Base-by-base conservation (phyloP, 2,888 invertebrate genomes). In the Lymantria dispar region DNA sequence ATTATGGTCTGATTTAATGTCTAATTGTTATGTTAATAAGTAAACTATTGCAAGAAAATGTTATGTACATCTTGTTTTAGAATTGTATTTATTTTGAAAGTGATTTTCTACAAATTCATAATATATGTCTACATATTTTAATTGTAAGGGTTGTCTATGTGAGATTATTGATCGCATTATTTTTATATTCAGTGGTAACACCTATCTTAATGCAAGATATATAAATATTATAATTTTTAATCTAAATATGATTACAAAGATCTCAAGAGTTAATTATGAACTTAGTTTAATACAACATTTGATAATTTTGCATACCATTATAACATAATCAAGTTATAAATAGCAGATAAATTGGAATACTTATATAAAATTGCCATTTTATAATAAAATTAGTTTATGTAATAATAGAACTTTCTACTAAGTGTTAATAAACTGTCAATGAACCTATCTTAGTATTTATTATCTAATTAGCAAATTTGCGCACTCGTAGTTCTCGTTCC, bases 101-200 rank as follows among this genome's bases (percentile, higher is more conserved):
- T 39, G 15, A 43, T 12, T 44, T 56, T 48, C 46, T 45, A 46
- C 44, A 48, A 50, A 51, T 42, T 38, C 11, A 38, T 64, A 51
- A 49, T 59, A 66, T 68, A 68, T 56, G 62, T 41, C 53, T 69
- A 69, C 63, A 22, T 22, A 22, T 68, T 70, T 60, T 76, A 79
- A 80, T 74, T 73, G 74, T 74, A 76, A 78, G 73, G 62, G 74
- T 76, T 75, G 76, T 80, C 68, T 82, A 85, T 74, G 83, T 83
- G 85, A 87, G 83, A 88, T 88, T 86, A 85, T 79, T 77, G 72
- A 76, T 75, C 74, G 71, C 79, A 73, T 87, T 87, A 88, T 88
- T 87, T 90, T 88, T 88, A 72, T 87, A 87, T 83, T 61, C 59
- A 64, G 55, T 64, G 52, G 56, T 61, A 57, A 54, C 55, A 50